Conservation (phyloP, 92 coral and sea anemone species). For the Anthopleura xanthogrammica region DNA sequence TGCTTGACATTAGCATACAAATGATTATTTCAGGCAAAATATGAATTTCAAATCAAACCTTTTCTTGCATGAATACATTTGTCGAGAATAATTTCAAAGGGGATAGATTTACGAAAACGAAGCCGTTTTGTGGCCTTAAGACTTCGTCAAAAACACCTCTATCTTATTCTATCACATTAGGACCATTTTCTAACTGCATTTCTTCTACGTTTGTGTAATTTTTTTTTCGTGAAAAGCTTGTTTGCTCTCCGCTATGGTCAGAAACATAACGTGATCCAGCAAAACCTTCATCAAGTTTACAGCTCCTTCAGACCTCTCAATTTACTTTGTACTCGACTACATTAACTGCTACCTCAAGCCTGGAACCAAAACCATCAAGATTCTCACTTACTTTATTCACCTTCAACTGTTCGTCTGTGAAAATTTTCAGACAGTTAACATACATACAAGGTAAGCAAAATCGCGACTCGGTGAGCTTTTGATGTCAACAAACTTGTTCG, state of each 20-base stretch:
- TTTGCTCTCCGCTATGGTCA: not conserved
- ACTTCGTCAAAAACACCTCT: not conserved
- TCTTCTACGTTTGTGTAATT: not conserved
- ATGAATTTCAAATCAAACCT: constrained; percentile 24
- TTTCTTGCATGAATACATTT: constrained; percentile 7
- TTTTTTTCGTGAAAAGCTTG: not conserved
- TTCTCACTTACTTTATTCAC: not conserved
- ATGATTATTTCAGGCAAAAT: not conserved
- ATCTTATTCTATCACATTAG: not conserved
- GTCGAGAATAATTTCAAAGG: not conserved
- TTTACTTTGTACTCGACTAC: not conserved
- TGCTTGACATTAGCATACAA: constrained; percentile 3
- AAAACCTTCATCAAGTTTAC: not conserved
- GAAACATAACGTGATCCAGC: not conserved
- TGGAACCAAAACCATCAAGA: too few relatives aligned
- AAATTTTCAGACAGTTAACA: not conserved
- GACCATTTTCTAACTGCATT: not conserved
- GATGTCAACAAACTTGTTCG: not conserved
- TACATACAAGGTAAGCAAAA: not conserved
- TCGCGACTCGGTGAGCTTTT: not conserved
- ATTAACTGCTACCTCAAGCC: too few relatives aligned
- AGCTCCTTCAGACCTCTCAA: not conserved
- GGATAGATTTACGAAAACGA: not conserved
- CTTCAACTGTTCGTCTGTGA: not conserved
- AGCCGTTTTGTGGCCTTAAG: not conserved